Conservation (phyloP, 1,140 invertebrate species). For the Stenopsyche tienmushanensis region DNA sequence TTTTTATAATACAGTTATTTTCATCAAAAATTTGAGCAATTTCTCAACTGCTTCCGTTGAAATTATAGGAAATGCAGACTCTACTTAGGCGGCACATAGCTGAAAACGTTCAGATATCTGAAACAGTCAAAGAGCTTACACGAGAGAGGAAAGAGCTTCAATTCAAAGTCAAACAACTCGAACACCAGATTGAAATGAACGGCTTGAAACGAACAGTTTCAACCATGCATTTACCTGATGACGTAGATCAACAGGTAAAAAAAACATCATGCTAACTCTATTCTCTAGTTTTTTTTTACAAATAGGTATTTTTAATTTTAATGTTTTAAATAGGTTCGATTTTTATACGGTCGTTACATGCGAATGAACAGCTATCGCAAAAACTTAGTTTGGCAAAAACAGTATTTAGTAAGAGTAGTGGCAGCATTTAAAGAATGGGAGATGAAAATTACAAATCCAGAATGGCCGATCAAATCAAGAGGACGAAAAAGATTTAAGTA, state of each 20-base stretch:
- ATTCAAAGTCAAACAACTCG: constrained; percentile 48
- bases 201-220: constrained; percentile 38
- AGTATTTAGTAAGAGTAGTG: constrained; percentile 72
- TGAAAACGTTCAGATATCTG: constrained; percentile 58
- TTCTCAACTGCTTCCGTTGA: too few relatives aligned
- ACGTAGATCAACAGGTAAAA: constrained; percentile 37
- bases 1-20: too few relatives aligned
- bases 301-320: background rate
- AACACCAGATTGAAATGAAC: constrained; percentile 41
- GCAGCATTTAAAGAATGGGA: constrained; percentile 64
- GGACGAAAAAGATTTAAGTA: constrained; percentile 51
- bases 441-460: constrained; percentile 40
- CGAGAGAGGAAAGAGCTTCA: constrained; percentile 51
- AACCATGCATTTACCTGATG: constrained; percentile 45
- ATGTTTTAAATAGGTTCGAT: constrained; percentile 46
- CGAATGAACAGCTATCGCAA: constrained; percentile 79
- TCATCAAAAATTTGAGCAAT: too few relatives aligned
- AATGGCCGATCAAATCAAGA: constrained; percentile 34
- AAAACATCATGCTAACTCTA: background rate
- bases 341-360: constrained; percentile 74
- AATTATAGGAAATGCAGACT: constrained; percentile 56
- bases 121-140: constrained; percentile 52
- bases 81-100: constrained; percentile 51
- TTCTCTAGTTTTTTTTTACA: background rate
- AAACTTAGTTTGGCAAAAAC: constrained; percentile 82